A percentile compares a stretch with the other conserved stretches of the same genome.
These are phyloP conservation scores for Mesorhabditis belari DNA, from an alignment of 2,888 invertebrate species.

Conservation along the genomic window DNA sequence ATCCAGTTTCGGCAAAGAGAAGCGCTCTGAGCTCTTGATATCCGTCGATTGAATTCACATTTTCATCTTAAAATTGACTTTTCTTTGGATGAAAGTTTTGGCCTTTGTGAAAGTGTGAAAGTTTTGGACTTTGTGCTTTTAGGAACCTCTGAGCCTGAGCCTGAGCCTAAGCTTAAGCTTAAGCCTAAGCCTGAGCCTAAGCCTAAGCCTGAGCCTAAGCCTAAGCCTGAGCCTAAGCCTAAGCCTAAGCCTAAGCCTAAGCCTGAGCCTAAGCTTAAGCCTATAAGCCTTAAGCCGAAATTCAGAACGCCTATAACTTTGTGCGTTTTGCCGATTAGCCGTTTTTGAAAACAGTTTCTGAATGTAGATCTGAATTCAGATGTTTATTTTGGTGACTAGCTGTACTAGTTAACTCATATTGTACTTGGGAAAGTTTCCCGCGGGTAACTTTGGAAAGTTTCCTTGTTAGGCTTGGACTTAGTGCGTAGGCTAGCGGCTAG, in stretches of 20 bases:
- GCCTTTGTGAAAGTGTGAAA: background rate
- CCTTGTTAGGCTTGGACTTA: too few species aligned
- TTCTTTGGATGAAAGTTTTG: background rate
- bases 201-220: background rate
- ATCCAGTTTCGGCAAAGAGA: conserved; percentile 17
- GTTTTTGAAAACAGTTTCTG: too few species aligned
- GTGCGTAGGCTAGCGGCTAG: too few species aligned
- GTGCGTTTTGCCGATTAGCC: too few species aligned
- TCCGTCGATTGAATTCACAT: conserved; percentile 44
- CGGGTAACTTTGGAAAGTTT: too few species aligned
- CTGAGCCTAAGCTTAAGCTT: background rate
- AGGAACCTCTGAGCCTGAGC: background rate
- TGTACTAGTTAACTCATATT: too few species aligned
- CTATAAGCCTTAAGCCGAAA: too few species aligned
- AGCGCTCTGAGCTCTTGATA: conserved; percentile 36
- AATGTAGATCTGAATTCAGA: too few species aligned
- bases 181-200: background rate
- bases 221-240: background rate
- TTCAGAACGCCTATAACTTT: too few species aligned
- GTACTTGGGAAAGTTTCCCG: too few species aligned
- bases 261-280: background rate
- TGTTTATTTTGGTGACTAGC: too few species aligned
- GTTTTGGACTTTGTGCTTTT: background rate
- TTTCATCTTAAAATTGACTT: conserved; percentile 33
- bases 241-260: background rate